Base-by-base conservation (phyloP, 2,888 invertebrate genomes). In the Anoplius nigerrimus region DNA sequence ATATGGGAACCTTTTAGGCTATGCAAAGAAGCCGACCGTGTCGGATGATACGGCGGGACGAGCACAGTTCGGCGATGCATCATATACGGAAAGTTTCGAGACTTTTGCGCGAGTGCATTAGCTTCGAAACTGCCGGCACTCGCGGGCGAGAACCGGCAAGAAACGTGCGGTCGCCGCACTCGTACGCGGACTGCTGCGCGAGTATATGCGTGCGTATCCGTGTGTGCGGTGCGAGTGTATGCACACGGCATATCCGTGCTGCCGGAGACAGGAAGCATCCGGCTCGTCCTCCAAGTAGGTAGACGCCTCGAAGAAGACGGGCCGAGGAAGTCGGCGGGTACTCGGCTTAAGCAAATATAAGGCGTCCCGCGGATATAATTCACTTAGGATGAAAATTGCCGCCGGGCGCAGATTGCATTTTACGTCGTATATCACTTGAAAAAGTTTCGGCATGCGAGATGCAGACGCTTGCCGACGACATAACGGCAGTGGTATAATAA, bases 61-160 rank as follows among this genome's bases (percentile, higher is more conserved):
- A 24, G 55, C 34, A 34, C 34, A 34, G 34, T 34, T 3, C 34
- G 53, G 27, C 56, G 58, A 24, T 61, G 27, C 56, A 54, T 51
- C 53, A 51, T 42, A 34, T 34, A 16, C 27, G 18, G 20, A 66
- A 75, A 74, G 61, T 74, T 75, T 60, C 74, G 66, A 64, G 75
- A 75, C 75, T 75, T 69, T 66, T 63, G 58, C 63, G 75, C 63
- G 75, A 75, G 75, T 75, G 72, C 75, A 75, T 75, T 75, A 75
- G 67, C 69, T 75, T 62, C 16, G 63, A 64, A 55, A 63, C 67
- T 56, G 48, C 21, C 43, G 22, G 6, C 27, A 48, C 42, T 13
- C 34, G 11, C 34, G 11, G n/a, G n/a, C n/a, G 34, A 34, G 34
- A 34, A 1, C 6, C 34, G 6, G 34, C 34, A 6, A 34, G 34